A percentile compares a stretch with the other conserved stretches of the same genome.
Conservation (phyloP, 2,888 invertebrate genomes). For the Orgyia antiqua region DNA sequence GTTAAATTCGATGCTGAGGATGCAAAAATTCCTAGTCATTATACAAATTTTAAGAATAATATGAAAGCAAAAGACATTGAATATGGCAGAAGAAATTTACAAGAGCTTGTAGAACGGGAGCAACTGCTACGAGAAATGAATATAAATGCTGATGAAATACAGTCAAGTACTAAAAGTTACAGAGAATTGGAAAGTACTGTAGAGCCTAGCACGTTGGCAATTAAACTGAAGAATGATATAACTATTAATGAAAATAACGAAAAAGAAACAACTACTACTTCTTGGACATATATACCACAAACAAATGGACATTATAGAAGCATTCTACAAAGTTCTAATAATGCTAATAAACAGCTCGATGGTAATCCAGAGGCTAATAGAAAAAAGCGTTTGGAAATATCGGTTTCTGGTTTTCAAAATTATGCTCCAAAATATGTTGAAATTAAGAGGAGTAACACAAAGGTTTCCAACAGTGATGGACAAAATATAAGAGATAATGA, state of each 20-base stretch:
- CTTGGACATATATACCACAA: slow-evolving; percentile 55
- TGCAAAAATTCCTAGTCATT: slow-evolving; percentile 58
- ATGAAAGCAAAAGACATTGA: slow-evolving; percentile 22
- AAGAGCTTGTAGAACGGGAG: slow-evolving; percentile 10
- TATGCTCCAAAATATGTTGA: slow-evolving; percentile 57
- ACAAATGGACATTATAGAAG: slow-evolving; percentile 66
- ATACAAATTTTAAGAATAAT: slow-evolving; percentile 23
- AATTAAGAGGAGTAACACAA: slow-evolving; percentile 53
- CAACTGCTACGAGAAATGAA: slow-evolving; percentile 2
- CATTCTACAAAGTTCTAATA: slow-evolving; percentile 40
- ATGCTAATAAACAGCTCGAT: slow-evolving; percentile 30
- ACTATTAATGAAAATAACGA: slow-evolving; percentile 3
- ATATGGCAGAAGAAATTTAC: slow-evolving; percentile 15
- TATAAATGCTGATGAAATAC: not conserved
- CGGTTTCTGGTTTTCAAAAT: slow-evolving; percentile 39
- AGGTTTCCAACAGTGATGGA: slow-evolving; percentile 12
- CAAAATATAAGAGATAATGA: slow-evolving; percentile 1
- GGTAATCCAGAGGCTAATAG: slow-evolving; percentile 44
- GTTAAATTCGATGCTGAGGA: slow-evolving; percentile 61
- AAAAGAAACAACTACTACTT: slow-evolving; percentile 28
- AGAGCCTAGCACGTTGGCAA: slow-evolving; percentile 35
- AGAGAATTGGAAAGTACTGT: slow-evolving; percentile 9
- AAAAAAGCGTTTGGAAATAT: slow-evolving; percentile 48
- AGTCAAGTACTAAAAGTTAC: not conserved
- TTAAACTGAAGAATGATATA: slow-evolving; percentile 46